Conservation (phyloP, 2,113 vertebrate species). For the Marmota monax region DNA sequence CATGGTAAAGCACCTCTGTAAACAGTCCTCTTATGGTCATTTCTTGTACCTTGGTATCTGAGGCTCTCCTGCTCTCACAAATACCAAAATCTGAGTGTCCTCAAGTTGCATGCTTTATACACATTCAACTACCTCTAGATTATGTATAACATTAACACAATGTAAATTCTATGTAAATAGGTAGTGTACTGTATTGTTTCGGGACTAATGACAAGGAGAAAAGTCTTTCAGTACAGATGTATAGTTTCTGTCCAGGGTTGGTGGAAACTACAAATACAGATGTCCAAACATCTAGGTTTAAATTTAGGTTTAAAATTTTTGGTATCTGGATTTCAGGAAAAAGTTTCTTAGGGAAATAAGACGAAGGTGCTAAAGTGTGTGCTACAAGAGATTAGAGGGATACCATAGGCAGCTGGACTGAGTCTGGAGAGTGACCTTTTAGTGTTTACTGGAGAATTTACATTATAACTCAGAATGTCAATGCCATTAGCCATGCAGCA, state of each 20-base stretch:
- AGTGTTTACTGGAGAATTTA: slow-evolving; percentile 46
- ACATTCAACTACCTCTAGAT: neutral
- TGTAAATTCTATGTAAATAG: neutral
- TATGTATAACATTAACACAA: neutral
- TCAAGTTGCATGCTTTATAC: neutral
- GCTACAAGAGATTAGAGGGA: neutral
- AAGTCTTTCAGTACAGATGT: too few species aligned
- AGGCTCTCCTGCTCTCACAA: neutral
- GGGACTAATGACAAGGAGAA: neutral
- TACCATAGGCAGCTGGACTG: neutral
- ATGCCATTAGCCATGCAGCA: neutral
- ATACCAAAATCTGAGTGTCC: neutral
- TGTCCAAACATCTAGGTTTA: neutral
- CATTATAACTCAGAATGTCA: neutral
- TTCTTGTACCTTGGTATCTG: neutral
- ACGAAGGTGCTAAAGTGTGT: neutral
- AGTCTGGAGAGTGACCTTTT: neutral
- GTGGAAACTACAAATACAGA: neutral
- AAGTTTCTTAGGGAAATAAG: slow-evolving; percentile 20
- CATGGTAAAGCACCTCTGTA: neutral
- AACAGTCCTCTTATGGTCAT: neutral
- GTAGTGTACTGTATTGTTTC: neutral
- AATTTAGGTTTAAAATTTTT: neutral
- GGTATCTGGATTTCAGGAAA: neutral
- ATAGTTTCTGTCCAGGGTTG: neutral